Conservation (phyloP, 2,113 vertebrate genomes). For the Oncorhynchus mykiss region DNA sequence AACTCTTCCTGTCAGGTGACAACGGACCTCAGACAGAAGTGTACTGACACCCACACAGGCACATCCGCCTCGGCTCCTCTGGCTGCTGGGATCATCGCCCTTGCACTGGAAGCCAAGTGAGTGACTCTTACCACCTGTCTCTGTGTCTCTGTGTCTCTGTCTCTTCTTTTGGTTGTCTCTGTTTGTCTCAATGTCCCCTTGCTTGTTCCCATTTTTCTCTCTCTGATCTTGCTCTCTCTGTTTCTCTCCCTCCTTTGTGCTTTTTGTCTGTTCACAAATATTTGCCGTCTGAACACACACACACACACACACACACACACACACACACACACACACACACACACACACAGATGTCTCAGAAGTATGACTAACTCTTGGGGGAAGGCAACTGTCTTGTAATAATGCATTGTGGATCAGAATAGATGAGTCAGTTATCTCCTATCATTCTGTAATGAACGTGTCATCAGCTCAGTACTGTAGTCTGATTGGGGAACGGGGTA, state of each 20-base stretch:
- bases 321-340: no score
- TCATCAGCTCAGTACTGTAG: not conserved
- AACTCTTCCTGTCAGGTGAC: slow-evolving; percentile 78
- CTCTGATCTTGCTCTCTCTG: not conserved
- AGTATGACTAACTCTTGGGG: not conserved
- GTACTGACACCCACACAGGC: slow-evolving; percentile 94
- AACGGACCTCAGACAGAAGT: slow-evolving; percentile 93
- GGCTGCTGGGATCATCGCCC: slow-evolving; percentile 95
- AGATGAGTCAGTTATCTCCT: not conserved
- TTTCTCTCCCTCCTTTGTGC: not conserved
- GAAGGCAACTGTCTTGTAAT: not conserved
- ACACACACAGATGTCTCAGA: not conserved
- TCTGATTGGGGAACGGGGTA: slow-evolving; percentile 6
- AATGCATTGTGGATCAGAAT: not conserved
- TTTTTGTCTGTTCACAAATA: not conserved
- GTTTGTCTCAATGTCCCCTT: not conserved
- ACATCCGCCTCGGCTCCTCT: slow-evolving; percentile 92
- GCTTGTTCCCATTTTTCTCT: not conserved
- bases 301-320: no score
- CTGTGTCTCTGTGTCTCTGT: not conserved
- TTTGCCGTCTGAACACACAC: not conserved
- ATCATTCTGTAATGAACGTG: not conserved
- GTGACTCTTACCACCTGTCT: slow-evolving; percentile 40
- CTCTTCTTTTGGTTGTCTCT: not conserved
- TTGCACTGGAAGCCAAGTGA: slow-evolving; percentile 96